Conservation (phyloP, 2,113 vertebrate genomes). For the Odontophorus gujanensis region DNA sequence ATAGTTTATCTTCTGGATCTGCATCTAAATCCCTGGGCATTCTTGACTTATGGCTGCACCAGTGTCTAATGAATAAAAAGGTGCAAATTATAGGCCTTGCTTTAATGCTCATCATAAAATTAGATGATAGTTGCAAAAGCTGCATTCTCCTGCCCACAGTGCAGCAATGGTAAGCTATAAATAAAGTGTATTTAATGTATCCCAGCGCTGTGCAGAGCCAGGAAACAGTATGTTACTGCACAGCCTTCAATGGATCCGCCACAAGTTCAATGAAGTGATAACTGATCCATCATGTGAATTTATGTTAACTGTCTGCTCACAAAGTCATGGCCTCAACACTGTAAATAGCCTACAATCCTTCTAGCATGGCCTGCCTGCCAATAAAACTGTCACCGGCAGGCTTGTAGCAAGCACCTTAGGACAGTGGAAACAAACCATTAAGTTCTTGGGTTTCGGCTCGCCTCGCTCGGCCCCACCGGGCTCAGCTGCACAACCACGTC, state of each 20-base stretch:
- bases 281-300: constrained; percentile 88
- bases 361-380: constrained; percentile 77
- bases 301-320: constrained; percentile 85
- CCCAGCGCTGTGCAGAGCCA: constrained; percentile 78
- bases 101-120: constrained; percentile 89
- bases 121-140: constrained; percentile 85
- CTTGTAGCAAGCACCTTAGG: constrained; percentile 77
- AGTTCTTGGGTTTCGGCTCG: constrained; percentile 53
- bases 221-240: constrained; percentile 80
- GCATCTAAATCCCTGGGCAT: constrained; percentile 84
- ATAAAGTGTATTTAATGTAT: constrained; percentile 88
- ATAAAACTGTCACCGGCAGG: constrained; percentile 82
- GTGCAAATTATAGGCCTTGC: constrained; percentile 85
- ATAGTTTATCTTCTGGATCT: constrained; percentile 87
- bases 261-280: constrained; percentile 86
- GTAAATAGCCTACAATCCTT: constrained; percentile 84
- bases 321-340: constrained; percentile 83
- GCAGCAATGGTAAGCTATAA: constrained; percentile 80
- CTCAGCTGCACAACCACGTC: not conserved
- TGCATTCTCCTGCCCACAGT: constrained; percentile 82
- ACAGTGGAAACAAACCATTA: constrained; percentile 73
- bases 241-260: constrained; percentile 82
- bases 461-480: not conserved
- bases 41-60: constrained; percentile 85
- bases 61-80: constrained; percentile 88